Percentiles rank a stretch among this genome's conserved stretches.
phyloP scores from a whole-genome alignment of 2,113 vertebrate genomes.

The Pterocles gutturalis region DNA sequence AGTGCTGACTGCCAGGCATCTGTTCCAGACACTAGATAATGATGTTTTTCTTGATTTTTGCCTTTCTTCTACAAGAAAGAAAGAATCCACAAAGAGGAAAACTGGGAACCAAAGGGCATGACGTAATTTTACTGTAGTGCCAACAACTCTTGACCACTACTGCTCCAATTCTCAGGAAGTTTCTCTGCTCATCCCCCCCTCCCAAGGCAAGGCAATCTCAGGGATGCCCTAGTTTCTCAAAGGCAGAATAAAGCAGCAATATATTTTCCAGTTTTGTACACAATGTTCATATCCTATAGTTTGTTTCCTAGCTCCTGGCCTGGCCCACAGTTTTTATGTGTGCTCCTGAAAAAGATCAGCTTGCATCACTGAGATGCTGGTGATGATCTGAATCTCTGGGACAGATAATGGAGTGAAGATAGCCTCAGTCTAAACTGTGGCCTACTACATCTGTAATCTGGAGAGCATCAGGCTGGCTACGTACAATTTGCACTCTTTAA shows the following conservation, averaged over 20 bases:
- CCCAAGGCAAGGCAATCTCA: neutral
- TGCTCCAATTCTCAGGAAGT: neutral
- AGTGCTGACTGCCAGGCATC: neutral
- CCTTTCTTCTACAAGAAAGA: neutral
- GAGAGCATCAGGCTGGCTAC: neutral
- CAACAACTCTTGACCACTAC: neutral
- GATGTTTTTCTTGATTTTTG: neutral
- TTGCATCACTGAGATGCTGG: neutral
- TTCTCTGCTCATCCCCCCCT: neutral
- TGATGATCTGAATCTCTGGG: neutral
- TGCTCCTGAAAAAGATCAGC: neutral
- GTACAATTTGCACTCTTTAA: neutral
- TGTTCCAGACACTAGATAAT: neutral
- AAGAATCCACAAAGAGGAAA: neutral
- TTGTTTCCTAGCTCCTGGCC: neutral
- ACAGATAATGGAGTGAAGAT: neutral
- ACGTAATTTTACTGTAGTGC: neutral
- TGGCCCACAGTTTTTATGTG: neutral
- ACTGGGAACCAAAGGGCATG: rapidly evolving
- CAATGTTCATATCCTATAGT: neutral
- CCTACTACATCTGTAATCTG: too few species aligned
- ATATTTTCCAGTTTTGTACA: neutral
- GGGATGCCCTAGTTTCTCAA: neutral
- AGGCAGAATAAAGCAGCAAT: neutral
- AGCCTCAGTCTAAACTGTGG: neutral